Conservation (phyloP, 53 echinoderm and acorn worm genomes). For the Luidia sarsii region DNA sequence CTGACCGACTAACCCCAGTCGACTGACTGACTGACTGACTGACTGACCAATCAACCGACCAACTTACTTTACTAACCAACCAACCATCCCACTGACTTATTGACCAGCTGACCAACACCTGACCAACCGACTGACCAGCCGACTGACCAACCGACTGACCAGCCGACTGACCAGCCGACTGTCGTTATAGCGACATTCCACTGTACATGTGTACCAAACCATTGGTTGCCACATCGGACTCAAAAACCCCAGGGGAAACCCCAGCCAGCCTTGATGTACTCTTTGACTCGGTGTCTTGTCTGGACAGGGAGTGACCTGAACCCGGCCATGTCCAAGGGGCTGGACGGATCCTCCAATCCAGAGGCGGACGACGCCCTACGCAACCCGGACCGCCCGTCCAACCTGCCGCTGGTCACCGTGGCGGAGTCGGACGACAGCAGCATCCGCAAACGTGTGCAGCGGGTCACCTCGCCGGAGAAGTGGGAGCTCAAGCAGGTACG, state of each 20-base stretch:
- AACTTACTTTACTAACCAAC: too few species aligned
- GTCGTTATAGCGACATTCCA: too few species aligned
- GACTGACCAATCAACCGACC: too few species aligned
- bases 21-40: too few species aligned
- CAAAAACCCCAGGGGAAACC: not conserved
- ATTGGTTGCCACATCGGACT: too few species aligned
- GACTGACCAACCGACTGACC: too few species aligned
- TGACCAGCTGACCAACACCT: too few species aligned
- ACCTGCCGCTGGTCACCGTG: conserved; percentile 83
- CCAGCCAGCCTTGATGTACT: not conserved
- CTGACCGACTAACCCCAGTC: too few species aligned
- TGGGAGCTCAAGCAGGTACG: conserved; percentile 99
- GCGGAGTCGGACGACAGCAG: conserved; percentile 79
- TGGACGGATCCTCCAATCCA: conserved; percentile 32
- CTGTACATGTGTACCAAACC: too few species aligned
- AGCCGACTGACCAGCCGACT: too few species aligned
- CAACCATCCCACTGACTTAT: too few species aligned
- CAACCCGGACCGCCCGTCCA: conserved; percentile 92
- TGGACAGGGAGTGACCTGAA: conserved; percentile 70
- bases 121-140: too few species aligned
- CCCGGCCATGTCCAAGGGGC: conserved; percentile 62
- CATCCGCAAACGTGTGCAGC: conserved; percentile 88
- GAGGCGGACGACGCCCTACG: conserved; percentile 80
- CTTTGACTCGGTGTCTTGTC: not conserved
- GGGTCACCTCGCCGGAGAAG: conserved; percentile 95